These are phyloP conservation scores for Gnatocerus cornutus DNA, from an alignment of 2,888 invertebrate genomes.

Conservation along the genomic window DNA sequence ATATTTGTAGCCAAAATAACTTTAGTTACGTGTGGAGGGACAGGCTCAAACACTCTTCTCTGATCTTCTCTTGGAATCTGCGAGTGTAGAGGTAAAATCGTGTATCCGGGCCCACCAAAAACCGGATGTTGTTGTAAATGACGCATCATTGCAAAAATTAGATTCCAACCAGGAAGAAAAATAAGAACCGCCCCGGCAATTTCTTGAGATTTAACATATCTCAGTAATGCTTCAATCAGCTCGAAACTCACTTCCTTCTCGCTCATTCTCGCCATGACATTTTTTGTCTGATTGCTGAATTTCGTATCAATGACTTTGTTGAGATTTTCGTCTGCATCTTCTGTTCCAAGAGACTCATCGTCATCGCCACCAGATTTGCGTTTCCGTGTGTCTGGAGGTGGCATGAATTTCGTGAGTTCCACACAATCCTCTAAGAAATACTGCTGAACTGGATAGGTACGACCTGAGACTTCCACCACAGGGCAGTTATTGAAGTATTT, in stretches of 20 bases:
- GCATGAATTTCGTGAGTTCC: constrained; percentile 88
- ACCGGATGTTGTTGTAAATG: constrained; percentile 82
- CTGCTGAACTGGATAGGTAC: constrained; percentile 90
- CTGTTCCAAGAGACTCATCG: constrained; percentile 72
- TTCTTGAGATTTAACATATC: constrained; percentile 75
- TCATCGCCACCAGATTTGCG: constrained; percentile 77
- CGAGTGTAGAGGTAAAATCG: constrained; percentile 95
- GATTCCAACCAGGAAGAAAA: constrained; percentile 98
- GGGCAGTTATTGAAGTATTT: constrained; percentile 94
- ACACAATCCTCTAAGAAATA: constrained; percentile 96
- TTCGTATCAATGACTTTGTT: constrained; percentile 75
- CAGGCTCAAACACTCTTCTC: constrained; percentile 91
- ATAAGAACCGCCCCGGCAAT: constrained; percentile 91
- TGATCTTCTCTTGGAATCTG: constrained; percentile 98
- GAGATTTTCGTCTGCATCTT: constrained; percentile 79
- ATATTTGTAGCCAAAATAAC: constrained; percentile 98
- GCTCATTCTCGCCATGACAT: constrained; percentile 83
- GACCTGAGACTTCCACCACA: constrained; percentile 92
- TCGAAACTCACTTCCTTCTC: constrained; percentile 97
- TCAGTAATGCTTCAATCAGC: constrained; percentile 86
- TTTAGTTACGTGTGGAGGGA: constrained; percentile 88
- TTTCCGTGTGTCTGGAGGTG: constrained; percentile 82
- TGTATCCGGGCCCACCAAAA: constrained; percentile 76
- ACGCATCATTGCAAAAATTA: constrained; percentile 94
- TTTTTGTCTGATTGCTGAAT: constrained; percentile 74